A percentile compares a stretch with the other conserved stretches of the same genome.
phyloP scores from a whole-genome alignment of 2,113 vertebrate species.

The Pterocles burchelli region DNA sequence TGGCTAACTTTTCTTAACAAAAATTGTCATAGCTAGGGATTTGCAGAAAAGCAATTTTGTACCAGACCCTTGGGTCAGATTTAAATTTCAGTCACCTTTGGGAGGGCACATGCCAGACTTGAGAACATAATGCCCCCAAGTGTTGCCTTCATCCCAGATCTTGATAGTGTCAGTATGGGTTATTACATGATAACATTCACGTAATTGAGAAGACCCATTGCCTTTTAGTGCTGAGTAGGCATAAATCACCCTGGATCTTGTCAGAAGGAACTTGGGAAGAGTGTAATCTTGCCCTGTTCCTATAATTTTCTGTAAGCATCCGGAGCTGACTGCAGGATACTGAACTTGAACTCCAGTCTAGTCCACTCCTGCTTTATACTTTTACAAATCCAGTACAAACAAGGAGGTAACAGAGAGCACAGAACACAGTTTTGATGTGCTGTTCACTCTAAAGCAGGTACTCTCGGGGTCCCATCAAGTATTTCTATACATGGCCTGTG shows the following conservation, averaged over 20 bases:
- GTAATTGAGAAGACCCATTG: not conserved
- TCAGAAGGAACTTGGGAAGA: not conserved
- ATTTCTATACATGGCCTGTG: not conserved
- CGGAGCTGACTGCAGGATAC: not conserved
- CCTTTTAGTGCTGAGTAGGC: not conserved
- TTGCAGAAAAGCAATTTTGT: not conserved
- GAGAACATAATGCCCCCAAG: not conserved
- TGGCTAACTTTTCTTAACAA: not conserved
- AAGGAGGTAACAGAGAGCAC: not conserved
- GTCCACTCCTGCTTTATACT: not conserved
- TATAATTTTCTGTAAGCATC: not conserved
- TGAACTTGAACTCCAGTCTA: not conserved
- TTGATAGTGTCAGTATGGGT: not conserved
- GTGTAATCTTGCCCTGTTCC: not conserved
- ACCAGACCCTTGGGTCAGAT: not conserved
- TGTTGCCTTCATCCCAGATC: not conserved
- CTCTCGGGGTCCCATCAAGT: accelerated
- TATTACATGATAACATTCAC: not conserved
- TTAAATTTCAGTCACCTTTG: not conserved
- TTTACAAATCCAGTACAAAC: not conserved
- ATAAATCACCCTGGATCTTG: not conserved
- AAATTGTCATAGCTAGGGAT: not conserved
- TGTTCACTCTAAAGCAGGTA: not conserved
- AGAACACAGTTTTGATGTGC: not conserved
- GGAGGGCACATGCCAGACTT: not conserved